These are phyloP conservation scores for Struthio camelus DNA, from an alignment of 2,113 vertebrate species.

Conservation along the genomic window DNA sequence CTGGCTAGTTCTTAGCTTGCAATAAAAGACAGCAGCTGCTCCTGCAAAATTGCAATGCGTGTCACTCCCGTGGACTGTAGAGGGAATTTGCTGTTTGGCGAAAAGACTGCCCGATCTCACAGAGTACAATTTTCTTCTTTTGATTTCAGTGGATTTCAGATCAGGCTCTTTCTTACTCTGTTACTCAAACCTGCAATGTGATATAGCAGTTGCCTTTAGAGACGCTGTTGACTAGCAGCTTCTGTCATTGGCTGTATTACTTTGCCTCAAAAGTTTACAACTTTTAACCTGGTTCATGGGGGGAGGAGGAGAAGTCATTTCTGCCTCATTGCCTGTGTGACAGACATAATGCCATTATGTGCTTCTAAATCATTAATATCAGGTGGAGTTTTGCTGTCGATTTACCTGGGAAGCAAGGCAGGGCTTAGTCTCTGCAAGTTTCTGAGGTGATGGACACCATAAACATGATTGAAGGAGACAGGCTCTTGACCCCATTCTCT, in stretches of 20 bases:
- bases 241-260: not conserved
- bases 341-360: not conserved
- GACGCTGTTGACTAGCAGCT: not conserved
- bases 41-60: not conserved
- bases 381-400: not conserved
- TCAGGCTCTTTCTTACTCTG: not conserved
- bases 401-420: not conserved
- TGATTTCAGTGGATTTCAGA: not conserved
- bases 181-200: not conserved
- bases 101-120: not conserved
- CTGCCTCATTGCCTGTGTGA: not conserved
- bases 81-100: not conserved
- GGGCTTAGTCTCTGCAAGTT: not conserved
- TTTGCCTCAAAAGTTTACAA: not conserved
- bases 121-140: not conserved
- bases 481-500: not conserved
- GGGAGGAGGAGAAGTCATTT: not conserved
- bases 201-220: not conserved
- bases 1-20: not conserved
- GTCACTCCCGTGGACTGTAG: not conserved
- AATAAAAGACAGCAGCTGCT: not conserved
- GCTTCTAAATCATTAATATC: not conserved
- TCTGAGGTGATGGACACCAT: not conserved
- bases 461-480: not conserved
- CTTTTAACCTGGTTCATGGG: not conserved